Evolutionary conservation across 2,113 vertebrate species (phyloP).

Genomic region (Cynocephalus volans): DNA sequence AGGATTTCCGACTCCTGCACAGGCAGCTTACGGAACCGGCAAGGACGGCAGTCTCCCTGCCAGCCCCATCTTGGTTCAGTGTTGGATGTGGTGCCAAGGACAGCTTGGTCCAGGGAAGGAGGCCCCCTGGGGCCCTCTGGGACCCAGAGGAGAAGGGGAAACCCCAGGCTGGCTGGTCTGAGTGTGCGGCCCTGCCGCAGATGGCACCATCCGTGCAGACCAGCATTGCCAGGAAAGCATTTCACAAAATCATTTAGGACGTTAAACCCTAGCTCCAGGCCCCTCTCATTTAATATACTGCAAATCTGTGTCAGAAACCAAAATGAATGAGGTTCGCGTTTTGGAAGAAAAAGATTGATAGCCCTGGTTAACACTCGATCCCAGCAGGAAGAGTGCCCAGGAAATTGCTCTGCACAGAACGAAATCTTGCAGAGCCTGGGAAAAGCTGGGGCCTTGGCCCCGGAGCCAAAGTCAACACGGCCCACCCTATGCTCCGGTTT

Average conservation of each 20-base stretch:
- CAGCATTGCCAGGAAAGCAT: no score
- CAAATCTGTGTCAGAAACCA: neutral
- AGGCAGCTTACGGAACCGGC: rapidly evolving
- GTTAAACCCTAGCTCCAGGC: neutral
- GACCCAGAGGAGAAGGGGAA: neutral
- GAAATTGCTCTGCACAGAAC: neutral
- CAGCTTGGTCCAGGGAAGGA: neutral
- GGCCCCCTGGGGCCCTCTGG: rapidly evolving
- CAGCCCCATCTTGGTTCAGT: neutral
- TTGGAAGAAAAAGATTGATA: neutral
- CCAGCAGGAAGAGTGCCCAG: neutral
- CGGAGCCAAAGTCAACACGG: neutral
- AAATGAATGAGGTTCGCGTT: neutral
- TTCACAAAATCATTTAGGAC: neutral
- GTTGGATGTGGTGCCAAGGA: rapidly evolving
- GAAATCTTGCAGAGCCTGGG: rapidly evolving
- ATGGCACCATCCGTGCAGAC: rapidly evolving
- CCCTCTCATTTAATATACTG: rapidly evolving
- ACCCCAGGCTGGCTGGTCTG: rapidly evolving
- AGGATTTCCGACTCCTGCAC: rapidly evolving
- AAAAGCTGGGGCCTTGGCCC: neutral
- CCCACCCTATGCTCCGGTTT: neutral
- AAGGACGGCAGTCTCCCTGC: rapidly evolving
- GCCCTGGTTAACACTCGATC: neutral
- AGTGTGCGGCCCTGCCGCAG: rapidly evolving